These are phyloP conservation scores for Peribatodes rhomboidaria DNA, from an alignment of 2,888 invertebrate genomes.

Conservation along the genomic window DNA sequence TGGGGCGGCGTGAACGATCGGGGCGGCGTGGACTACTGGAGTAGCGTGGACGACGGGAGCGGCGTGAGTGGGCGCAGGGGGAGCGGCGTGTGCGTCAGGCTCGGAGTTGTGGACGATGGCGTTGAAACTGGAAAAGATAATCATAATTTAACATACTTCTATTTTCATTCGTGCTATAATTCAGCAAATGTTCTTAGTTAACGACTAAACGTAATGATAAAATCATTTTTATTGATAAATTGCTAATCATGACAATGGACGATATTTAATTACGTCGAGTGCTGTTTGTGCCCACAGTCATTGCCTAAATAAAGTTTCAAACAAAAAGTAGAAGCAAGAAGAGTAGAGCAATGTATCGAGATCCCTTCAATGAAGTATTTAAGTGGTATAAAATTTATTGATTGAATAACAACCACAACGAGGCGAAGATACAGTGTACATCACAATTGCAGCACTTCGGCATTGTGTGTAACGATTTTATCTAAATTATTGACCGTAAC, in stretches of 20 bases:
- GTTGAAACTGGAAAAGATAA: slow-evolving; percentile 70
- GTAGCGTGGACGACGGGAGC: slow-evolving; percentile 50
- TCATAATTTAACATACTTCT: background rate
- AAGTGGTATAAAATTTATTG: slow-evolving; percentile 44
- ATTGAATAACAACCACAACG: slow-evolving; percentile 57
- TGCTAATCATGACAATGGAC: no score
- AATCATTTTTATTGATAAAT: no score
- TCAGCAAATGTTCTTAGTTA: no score
- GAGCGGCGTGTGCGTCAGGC: slow-evolving; percentile 67
- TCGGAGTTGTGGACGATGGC: slow-evolving; percentile 79
- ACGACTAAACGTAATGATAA: no score
- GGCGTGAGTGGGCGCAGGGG: slow-evolving; percentile 54
- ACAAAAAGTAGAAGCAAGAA: no score
- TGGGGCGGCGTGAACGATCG: slow-evolving; percentile 46
- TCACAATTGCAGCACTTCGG: slow-evolving; percentile 51
- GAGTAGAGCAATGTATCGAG: background rate
- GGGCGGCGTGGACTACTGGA: slow-evolving; percentile 50
- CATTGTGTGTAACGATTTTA: slow-evolving; percentile 62
- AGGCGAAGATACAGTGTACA: slow-evolving; percentile 47
- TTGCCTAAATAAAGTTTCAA: background rate
- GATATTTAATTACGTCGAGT: no score
- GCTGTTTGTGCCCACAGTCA: no score
- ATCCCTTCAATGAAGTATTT: slow-evolving; percentile 16
- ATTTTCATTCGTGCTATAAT: background rate
- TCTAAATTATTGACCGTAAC: slow-evolving; percentile 77